Evolutionary conservation across 1,140 invertebrate genomes (phyloP).

Genomic region (Anoplolepis gracilipes): DNA sequence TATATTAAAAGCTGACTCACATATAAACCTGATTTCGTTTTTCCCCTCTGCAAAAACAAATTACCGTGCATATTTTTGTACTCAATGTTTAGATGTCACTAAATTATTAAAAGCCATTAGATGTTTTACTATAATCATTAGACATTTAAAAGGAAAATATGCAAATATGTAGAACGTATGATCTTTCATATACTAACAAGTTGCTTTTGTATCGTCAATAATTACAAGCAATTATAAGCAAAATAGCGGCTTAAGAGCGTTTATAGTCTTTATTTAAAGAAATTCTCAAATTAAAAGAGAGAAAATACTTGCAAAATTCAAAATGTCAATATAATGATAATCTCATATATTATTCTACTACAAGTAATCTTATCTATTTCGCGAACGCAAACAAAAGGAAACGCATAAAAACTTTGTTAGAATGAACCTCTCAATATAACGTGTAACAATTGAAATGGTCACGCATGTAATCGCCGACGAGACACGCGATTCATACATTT

Average conservation of each 20-base stretch:
- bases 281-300: too few species aligned
- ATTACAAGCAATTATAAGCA: not conserved
- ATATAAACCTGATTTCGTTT: too few species aligned
- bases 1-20: not conserved
- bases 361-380: not conserved
- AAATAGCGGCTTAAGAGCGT: not conserved
- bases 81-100: not conserved
- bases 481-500: not conserved
- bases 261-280: too few species aligned
- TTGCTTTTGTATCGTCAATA: not conserved
- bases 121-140: too few species aligned
- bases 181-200: not conserved
- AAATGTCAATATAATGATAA: too few species aligned
- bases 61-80: too few species aligned
- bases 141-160: too few species aligned
- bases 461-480: not conserved
- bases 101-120: not conserved
- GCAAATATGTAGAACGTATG: not conserved
- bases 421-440: not conserved
- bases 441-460: constrained; percentile 13
- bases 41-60: too few species aligned
- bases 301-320: not conserved
- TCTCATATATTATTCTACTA: not conserved
- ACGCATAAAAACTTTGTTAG: not conserved
- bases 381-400: not conserved